Evolutionary conservation across 2,797 vertebrate genomes (phyloP), one percentile per base, ranked within the genome.

Genomic region (Alcedo quadribrachys): DNA sequence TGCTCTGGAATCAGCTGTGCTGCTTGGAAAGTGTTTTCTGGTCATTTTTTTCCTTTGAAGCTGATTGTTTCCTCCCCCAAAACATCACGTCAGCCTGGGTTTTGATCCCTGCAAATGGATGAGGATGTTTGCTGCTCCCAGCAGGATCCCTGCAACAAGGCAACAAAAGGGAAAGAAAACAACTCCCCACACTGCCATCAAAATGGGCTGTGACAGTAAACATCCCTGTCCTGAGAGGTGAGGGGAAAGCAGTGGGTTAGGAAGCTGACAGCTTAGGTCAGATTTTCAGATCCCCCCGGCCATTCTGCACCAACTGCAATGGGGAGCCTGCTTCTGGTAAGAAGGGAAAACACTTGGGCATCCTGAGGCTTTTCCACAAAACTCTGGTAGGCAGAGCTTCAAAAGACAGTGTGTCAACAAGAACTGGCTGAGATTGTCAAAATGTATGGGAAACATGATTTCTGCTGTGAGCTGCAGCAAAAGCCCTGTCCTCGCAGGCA

Each of bases 161-260:
- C 5, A 22, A 15, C 45, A 30, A 13, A 83, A 83, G 73, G 63
- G 54, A 69, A 94, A 60, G 63, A 57, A 88, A 94, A 86, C 69
- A 94, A 88, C 51, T 73, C 74, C 45, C 40, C 0, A 8, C 46
- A 19, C 18, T 2, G 2, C 51, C 53, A 28, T 40, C 55, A 84
- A 50, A 65, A 88, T 67, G 7, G 18, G 50, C 85, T 93, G 87
- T 81, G 81, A 86, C 51, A 92, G 88, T 79, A 96, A 96, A 91
- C 78, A 82, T 80, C 28, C 2, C 42, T 55, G 53, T 86, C 46
- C 75, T 86, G 68, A 70, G 19, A 32, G 33, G 5, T 9, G 37
- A 86, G 45, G 25, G 37, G n/a, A 92, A 35, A 77, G 30, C 4
- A 6, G n/a, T 6, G 15, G 21, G 21, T 60, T 68, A 35, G 74